Evolutionary conservation across 2,113 vertebrate species (phyloP).

Genomic region (Pangasianodon gigas): DNA sequence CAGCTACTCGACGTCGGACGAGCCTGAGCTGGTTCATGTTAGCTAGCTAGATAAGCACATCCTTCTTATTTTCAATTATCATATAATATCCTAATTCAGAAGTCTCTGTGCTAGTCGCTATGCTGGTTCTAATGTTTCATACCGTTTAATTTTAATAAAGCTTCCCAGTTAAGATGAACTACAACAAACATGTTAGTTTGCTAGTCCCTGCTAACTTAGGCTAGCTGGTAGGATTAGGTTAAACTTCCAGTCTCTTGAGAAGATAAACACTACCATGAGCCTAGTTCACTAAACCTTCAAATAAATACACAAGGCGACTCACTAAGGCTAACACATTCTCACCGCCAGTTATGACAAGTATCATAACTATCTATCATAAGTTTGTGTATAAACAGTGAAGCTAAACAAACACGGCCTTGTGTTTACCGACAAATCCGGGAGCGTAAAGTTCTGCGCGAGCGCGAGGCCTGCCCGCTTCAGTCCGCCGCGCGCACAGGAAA

Average conservation of each 20-base stretch:
- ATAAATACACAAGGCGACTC: not conserved
- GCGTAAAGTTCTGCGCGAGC: conserved; percentile 70
- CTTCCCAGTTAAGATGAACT: not conserved
- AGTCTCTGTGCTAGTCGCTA: no score
- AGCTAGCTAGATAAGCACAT: not conserved
- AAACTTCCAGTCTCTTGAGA: not conserved
- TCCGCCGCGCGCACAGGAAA: conserved; percentile 56
- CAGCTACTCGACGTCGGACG: not conserved
- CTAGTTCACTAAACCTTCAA: not conserved
- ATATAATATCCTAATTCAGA: not conserved
- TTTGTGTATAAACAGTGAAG: not conserved
- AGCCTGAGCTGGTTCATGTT: not conserved
- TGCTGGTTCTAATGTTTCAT: no score
- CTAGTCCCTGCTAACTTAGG: not conserved
- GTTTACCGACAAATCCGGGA: conserved; percentile 55
- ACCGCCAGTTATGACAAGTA: not conserved
- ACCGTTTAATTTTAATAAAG: not conserved
- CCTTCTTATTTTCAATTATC: not conserved
- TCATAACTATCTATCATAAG: no score
- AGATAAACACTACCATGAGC: not conserved
- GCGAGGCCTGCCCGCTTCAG: conserved; percentile 64
- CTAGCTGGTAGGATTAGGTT: conserved; percentile 13
- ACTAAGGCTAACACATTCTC: not conserved
- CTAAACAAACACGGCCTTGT: conserved; percentile 46
- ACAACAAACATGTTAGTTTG: not conserved